phyloP scores from a whole-genome alignment of 2,888 invertebrate species.

The Eilema caniola region DNA sequence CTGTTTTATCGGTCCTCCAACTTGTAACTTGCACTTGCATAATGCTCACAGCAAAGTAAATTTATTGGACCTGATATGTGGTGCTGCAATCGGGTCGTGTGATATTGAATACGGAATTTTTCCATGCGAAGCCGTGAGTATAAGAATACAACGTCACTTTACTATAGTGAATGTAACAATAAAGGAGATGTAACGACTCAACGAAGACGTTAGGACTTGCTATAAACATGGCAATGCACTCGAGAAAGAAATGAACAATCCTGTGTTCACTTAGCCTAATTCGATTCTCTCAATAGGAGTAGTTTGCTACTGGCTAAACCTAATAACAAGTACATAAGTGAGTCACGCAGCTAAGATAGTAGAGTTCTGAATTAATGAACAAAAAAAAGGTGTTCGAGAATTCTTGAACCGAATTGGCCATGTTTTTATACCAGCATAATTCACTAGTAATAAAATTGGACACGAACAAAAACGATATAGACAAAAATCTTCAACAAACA shows the following conservation, averaged over 20 bases:
- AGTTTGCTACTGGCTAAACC: constrained; percentile 22
- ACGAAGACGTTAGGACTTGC: constrained; percentile 16
- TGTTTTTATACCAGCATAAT: constrained; percentile 9
- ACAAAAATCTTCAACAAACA: not conserved
- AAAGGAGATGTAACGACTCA: constrained; percentile 18
- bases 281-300: constrained; percentile 44
- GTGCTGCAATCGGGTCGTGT: no score
- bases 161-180: constrained; percentile 27
- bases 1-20: no score
- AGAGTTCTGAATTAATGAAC: constrained; percentile 9
- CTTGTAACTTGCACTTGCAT: no score
- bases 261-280: constrained; percentile 59
- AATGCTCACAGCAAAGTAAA: no score
- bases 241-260: constrained; percentile 26
- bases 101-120: no score
- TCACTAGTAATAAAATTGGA: not conserved
- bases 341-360: constrained; percentile 20
- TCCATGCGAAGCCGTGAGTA: no score
- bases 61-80: no score
- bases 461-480: not conserved
- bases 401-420: not conserved
- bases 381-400: constrained; percentile 21
- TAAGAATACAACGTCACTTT: constrained; percentile 32
- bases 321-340: constrained; percentile 14
- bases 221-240: constrained; percentile 37